These are phyloP conservation scores for Phoenoteleia sp. DNA, from an alignment of 2,888 invertebrate species.

Conservation along the genomic window DNA sequence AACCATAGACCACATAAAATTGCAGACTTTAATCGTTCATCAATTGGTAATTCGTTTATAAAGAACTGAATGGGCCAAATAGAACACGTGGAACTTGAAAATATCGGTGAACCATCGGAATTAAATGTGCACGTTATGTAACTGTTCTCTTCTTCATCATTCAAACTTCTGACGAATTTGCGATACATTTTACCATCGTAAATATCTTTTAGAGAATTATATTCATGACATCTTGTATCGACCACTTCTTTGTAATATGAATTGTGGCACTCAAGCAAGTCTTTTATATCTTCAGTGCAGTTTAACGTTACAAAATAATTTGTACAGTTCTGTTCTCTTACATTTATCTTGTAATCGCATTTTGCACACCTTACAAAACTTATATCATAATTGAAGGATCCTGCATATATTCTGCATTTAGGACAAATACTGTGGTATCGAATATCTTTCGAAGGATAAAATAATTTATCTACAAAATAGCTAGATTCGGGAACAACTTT, in stretches of 20 bases:
- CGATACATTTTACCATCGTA: background rate
- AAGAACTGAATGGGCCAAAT: conserved; percentile 42
- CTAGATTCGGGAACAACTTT: background rate
- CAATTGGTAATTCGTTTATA: conserved; percentile 48
- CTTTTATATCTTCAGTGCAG: background rate
- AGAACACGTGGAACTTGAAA: conserved; percentile 16
- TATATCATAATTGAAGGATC: background rate
- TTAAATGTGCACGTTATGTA: conserved; percentile 22
- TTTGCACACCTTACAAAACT: background rate
- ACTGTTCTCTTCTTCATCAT: background rate
- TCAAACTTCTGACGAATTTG: conserved; percentile 13
- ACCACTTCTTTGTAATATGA: background rate
- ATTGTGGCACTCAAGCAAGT: background rate
- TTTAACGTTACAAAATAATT: background rate
- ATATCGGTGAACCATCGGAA: too few species aligned
- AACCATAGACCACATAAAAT: conserved; percentile 29
- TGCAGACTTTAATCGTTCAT: background rate
- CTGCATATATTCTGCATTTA: background rate
- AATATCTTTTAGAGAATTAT: background rate
- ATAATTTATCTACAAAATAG: background rate
- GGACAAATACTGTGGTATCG: background rate
- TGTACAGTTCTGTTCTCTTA: background rate
- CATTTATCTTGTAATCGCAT: background rate
- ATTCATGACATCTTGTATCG: background rate
- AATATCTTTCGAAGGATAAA: background rate